Conservation (phyloP, 2,888 invertebrate genomes). For the Caradrina clavipalpis region DNA sequence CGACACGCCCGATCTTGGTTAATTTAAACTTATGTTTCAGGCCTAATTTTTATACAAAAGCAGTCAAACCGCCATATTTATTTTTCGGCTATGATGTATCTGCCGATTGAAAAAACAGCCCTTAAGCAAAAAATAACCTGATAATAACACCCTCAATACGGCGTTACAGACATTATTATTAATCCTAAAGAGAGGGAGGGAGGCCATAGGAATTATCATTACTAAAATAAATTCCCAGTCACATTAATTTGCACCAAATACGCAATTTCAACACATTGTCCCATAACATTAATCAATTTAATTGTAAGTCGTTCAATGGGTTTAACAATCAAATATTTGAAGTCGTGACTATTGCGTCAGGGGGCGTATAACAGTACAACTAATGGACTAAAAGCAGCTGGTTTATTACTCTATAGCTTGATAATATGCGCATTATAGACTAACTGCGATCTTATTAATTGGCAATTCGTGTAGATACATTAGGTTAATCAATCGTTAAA, state of each 20-base stretch:
- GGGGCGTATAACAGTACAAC: slow-evolving; percentile 35
- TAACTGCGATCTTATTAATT: slow-evolving; percentile 25
- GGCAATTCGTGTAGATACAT: slow-evolving; percentile 6
- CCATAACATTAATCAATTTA: slow-evolving; percentile 41
- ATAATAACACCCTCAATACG: slow-evolving; percentile 3
- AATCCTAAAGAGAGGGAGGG: neutral
- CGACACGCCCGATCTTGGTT: no score
- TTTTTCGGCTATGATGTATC: no score
- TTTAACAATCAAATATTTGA: slow-evolving; percentile 45
- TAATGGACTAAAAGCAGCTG: slow-evolving; percentile 39
- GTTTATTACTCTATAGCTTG: slow-evolving; percentile 18
- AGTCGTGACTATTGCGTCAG: slow-evolving; percentile 34
- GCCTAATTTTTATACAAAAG: no score
- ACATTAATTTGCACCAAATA: slow-evolving; percentile 1
- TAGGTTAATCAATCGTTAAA: slow-evolving; percentile 4
- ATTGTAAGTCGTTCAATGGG: slow-evolving; percentile 35
- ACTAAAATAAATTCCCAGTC: neutral
- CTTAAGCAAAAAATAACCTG: no score
- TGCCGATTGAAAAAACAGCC: no score
- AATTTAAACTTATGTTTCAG: no score
- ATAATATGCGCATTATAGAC: slow-evolving; percentile 16
- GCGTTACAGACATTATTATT: slow-evolving; percentile 5
- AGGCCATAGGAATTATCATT: neutral
- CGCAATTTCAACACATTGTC: slow-evolving; percentile 21
- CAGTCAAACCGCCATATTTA: no score